Percentiles rank a stretch among this genome's conserved stretches.
phyloP scores from a whole-genome alignment of 2,888 invertebrate species.

The Caradrina kadenii region DNA sequence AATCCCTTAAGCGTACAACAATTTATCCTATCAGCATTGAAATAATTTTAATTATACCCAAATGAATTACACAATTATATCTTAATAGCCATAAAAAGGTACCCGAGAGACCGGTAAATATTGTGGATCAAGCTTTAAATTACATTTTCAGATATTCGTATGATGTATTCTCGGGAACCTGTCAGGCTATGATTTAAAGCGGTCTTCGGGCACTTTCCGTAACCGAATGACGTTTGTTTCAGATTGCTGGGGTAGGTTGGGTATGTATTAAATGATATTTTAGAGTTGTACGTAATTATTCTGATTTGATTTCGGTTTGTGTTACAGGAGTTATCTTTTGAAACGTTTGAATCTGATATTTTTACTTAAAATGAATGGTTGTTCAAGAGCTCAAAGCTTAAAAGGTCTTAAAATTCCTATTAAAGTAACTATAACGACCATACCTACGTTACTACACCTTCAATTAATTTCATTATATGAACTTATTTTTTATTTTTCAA shows the following conservation, averaged over 20 bases:
- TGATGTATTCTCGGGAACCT: slow-evolving; percentile 60
- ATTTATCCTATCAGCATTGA: slow-evolving; percentile 24
- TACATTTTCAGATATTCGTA: slow-evolving; percentile 65
- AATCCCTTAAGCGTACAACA: slow-evolving; percentile 39
- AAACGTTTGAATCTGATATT: too few species aligned
- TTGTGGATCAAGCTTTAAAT: slow-evolving; percentile 70
- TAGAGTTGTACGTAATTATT: slow-evolving; percentile 19
- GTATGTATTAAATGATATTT: slow-evolving; percentile 37
- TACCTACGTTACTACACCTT: too few species aligned
- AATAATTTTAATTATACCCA: slow-evolving; percentile 55
- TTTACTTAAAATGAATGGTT: neutral
- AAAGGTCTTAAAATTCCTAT: neutral
- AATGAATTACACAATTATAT: slow-evolving; percentile 60
- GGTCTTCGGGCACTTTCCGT: slow-evolving; percentile 53
- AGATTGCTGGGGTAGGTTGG: slow-evolving; percentile 21
- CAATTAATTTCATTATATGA: too few species aligned
- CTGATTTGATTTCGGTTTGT: neutral
- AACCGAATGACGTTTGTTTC: slow-evolving; percentile 46
- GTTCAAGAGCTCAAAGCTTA: neutral
- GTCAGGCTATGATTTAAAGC: slow-evolving; percentile 63
- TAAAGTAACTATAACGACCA: neutral
- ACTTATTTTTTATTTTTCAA: neutral
- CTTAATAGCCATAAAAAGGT: slow-evolving; percentile 63
- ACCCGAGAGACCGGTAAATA: slow-evolving; percentile 67
- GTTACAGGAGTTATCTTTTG: neutral